Evolutionary conservation across 2,888 invertebrate species (phyloP).

Genomic region (Lysandra coridon): DNA sequence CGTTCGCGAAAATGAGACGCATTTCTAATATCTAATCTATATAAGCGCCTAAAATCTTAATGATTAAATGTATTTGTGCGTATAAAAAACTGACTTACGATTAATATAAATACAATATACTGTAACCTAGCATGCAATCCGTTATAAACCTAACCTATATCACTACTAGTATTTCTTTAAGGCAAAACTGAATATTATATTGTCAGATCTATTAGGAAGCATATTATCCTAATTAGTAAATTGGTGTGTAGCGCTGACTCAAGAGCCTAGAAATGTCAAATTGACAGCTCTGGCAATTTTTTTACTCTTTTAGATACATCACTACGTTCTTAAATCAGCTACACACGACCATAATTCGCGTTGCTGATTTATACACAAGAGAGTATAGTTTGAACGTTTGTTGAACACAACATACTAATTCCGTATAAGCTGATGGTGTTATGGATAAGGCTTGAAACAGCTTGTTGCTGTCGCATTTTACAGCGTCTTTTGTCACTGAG

Average conservation of each 20-base stretch:
- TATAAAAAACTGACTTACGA: slow-evolving; percentile 38
- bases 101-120: slow-evolving; percentile 45
- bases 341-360: neutral
- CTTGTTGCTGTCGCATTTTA: neutral
- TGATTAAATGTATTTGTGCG: slow-evolving; percentile 41
- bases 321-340: neutral
- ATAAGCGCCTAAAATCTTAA: slow-evolving; percentile 26
- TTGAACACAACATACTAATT: slow-evolving; percentile 25
- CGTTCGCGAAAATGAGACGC: neutral
- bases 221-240: slow-evolving; percentile 74
- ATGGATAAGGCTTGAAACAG: neutral
- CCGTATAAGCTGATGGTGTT: slow-evolving; percentile 8
- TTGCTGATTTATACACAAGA: slow-evolving; percentile 15
- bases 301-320: neutral
- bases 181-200: slow-evolving; percentile 76
- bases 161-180: slow-evolving; percentile 73
- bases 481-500: neutral
- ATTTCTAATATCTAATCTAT: slow-evolving; percentile 30
- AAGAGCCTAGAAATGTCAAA: neutral
- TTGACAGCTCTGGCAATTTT: neutral
- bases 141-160: slow-evolving; percentile 63
- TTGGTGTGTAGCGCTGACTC: slow-evolving; percentile 37
- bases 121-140: slow-evolving; percentile 62
- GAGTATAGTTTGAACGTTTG: neutral
- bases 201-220: slow-evolving; percentile 80